Base-by-base conservation (phyloP, 2,888 invertebrate genomes). In the Platerodrilus igneus region DNA sequence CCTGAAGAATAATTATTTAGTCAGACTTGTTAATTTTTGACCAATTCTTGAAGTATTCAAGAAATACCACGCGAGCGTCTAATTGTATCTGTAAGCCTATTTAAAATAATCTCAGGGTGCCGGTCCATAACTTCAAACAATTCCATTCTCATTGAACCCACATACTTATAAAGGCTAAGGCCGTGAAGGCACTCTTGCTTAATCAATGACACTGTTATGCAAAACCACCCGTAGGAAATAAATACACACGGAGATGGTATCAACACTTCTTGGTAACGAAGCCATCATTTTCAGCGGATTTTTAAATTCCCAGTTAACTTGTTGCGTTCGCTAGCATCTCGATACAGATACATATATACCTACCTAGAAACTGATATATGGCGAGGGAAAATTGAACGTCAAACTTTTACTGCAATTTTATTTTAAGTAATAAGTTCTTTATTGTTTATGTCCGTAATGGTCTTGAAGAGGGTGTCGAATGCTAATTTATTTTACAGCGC, bases 371-470 rank as follows among this genome's bases (percentile, higher is more conserved):
- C 52, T 55, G 55, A 55, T 55, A 50, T 53, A 55, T 55, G 40
- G 50, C 52, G 45, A 43, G 44, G 44, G 55, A 42, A 55, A 54
- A 56, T 56, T 54, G 54, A 52, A 56, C 56, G 56, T 55, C 54
- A 55, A 53, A 47, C 38, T 37, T 36, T 33, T 35, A 44, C 38
- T 38, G 45, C 44, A 50, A 28, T 55, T 54, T 54, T 56, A 54
- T 50, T 47, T 42, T 40, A 36, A 27, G 43, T 56, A 56, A 56
- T 56, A 54, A 56, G 55, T 53, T 55, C 53, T 52, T 45, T 46
- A 54, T 52, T 49, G 50, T 39, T 40, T 30, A 34, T 21, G 42
- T 20, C 50, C 35, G 56, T 56, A 36, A 54, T 54, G 48, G 56
- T 42, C 32, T 41, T 50, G 46, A 48, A 47, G 43, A 47, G 48